These are phyloP conservation scores for Ditula angustiorana DNA, from an alignment of 2,888 invertebrate genomes.

Conservation along the genomic window DNA sequence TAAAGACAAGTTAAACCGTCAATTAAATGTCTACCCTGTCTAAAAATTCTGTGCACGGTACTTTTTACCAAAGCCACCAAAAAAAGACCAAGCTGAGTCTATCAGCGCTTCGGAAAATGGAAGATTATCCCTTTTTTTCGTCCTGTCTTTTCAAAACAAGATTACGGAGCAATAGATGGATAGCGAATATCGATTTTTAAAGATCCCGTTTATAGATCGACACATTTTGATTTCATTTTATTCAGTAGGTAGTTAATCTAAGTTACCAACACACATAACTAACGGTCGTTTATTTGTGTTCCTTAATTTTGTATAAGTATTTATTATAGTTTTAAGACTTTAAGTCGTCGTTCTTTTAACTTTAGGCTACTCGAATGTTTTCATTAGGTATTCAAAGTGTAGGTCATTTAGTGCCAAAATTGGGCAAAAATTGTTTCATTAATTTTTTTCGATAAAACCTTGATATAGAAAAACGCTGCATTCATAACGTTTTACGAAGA, in stretches of 20 bases:
- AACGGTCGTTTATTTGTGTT: conserved; percentile 59
- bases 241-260: conserved; percentile 20
- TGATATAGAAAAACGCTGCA: too few species aligned
- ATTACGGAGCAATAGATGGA: too few species aligned
- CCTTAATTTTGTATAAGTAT: conserved; percentile 67
- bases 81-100: too few species aligned
- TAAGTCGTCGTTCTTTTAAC: conserved; percentile 38
- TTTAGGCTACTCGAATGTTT: not conserved
- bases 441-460: too few species aligned
- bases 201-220: not conserved
- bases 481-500: too few species aligned
- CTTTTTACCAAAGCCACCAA: too few species aligned
- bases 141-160: too few species aligned
- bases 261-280: conserved; percentile 59
- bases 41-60: too few species aligned
- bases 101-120: too few species aligned
- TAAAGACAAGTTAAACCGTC: too few species aligned
- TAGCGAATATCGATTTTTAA: not conserved
- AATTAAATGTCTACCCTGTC: too few species aligned
- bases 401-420: conserved; percentile 1
- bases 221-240: not conserved
- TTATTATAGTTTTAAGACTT: conserved; percentile 71
- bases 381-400: not conserved
- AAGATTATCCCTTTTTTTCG: too few species aligned
- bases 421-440: not conserved